Base-by-base conservation (phyloP, 2,797 vertebrate genomes). In the Vultur gryphus region DNA sequence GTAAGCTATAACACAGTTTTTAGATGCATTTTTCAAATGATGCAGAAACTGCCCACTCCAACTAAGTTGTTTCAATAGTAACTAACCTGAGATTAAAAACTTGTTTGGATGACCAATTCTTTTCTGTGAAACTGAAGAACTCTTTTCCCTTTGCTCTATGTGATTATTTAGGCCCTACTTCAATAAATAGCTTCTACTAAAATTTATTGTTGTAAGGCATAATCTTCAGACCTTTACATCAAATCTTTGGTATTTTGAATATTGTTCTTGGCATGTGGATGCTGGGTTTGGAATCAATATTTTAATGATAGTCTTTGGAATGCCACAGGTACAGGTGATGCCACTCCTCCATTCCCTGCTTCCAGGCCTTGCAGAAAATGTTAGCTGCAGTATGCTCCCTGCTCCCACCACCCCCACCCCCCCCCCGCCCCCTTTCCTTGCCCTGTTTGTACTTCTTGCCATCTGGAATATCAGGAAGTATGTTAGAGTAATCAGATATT, bases 391-490 rank as follows among this genome's bases (percentile, higher is more conserved):
- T 76, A 13, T 57, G 23, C 10, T n/a, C 10, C 6, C 3, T 37
- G 37, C 37, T 37, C 3, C 10, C 16, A 8, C 37, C 37, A 8
- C 37, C 10, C 16, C 37, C 37, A 8, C 37, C 37, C 37, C 10
- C 6, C 3, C 3, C 13, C 2, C 14, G 2, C 10, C 7, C 0
- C 10, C 16, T 43, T 24, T 61, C 20, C 21, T 78, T 10, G 0
- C 46, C 20, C 16, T 43, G 4, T 59, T 39, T 80, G 21, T 84
- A 26, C 41, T 80, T 6, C 17, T 41, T 81, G 21, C 31, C 19
- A 16, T 54, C 73, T 87, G 84, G 48, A 90, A 58, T 66, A 82
- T 37, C 23, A 48, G 73, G 55, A 95, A 84, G 13, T 72, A 20
- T 61, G 31, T 66, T 87, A 33, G 13, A 43, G 48, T 78, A 55